A percentile compares a stretch with the other conserved stretches of the same genome.
These are phyloP conservation scores for Sussaba pulchella DNA, from an alignment of 2,888 invertebrate species.

Conservation along the genomic window DNA sequence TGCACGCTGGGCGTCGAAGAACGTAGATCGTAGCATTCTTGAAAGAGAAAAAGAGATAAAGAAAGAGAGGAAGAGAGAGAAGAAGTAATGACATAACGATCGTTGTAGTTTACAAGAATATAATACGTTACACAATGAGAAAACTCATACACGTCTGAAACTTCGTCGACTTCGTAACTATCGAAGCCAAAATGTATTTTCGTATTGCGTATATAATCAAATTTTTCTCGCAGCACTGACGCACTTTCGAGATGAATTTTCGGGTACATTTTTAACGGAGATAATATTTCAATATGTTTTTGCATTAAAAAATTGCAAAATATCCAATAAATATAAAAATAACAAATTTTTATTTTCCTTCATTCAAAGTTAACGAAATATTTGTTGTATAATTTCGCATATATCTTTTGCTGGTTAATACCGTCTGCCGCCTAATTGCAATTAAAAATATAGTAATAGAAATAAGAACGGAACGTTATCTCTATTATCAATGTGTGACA, in stretches of 20 bases:
- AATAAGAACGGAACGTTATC: background rate
- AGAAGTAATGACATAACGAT: constrained; percentile 62
- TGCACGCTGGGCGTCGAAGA: constrained; percentile 68
- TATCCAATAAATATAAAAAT: too few species aligned
- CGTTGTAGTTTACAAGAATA: constrained; percentile 68
- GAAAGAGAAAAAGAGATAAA: constrained; percentile 41
- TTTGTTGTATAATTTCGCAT: too few species aligned
- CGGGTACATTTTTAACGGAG: background rate
- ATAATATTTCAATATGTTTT: background rate
- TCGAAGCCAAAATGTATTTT: constrained; percentile 77
- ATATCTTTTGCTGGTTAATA: too few species aligned
- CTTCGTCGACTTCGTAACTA: constrained; percentile 57
- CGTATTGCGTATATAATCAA: constrained; percentile 75
- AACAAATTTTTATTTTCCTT: too few species aligned
- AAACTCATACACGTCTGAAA: constrained; percentile 60
- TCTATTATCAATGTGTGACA: constrained; percentile 4
- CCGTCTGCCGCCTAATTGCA: too few species aligned
- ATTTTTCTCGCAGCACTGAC: constrained; percentile 69
- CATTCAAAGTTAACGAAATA: too few species aligned
- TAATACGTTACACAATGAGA: constrained; percentile 65
- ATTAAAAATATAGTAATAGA: too few species aligned
- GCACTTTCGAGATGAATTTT: background rate
- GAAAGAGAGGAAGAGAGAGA: constrained; percentile 15
- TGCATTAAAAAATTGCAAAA: too few species aligned
- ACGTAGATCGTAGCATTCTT: constrained; percentile 33